phyloP scores from a whole-genome alignment of 2,888 invertebrate genomes.

The Tenthredo livida region DNA sequence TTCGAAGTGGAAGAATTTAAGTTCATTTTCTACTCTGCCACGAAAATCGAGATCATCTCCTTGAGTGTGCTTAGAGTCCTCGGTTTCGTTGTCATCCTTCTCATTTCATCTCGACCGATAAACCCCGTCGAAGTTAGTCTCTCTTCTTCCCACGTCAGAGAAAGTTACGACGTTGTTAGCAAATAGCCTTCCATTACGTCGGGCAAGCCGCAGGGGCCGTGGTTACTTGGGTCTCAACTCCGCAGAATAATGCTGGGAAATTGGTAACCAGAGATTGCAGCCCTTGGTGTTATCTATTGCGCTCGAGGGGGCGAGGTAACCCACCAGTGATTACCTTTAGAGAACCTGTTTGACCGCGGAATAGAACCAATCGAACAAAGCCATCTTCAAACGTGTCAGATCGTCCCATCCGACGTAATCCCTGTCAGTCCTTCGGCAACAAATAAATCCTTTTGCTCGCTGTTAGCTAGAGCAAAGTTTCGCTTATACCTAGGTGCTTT shows the following conservation, averaged over 20 bases:
- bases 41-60: slow-evolving; percentile 2
- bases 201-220: slow-evolving; percentile 32
- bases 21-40: slow-evolving; percentile 4
- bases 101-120: slow-evolving; percentile 22
- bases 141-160: slow-evolving; percentile 21
- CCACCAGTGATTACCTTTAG: slow-evolving; percentile 22
- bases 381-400: slow-evolving; percentile 16
- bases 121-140: slow-evolving; percentile 36
- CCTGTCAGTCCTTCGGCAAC: not conserved
- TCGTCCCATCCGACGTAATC: not conserved
- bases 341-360: slow-evolving; percentile 18
- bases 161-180: slow-evolving; percentile 45
- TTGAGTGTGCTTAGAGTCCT: slow-evolving; percentile 4
- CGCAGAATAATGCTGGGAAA: slow-evolving; percentile 30
- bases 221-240: slow-evolving; percentile 40
- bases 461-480: not conserved
- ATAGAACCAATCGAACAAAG: slow-evolving; percentile 5
- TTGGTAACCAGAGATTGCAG: slow-evolving; percentile 47
- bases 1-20: slow-evolving; percentile 18
- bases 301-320: slow-evolving; percentile 27
- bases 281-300: slow-evolving; percentile 45
- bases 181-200: slow-evolving; percentile 46
- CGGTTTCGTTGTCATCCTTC: slow-evolving; percentile 10
- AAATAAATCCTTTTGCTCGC: not conserved
- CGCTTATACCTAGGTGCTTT: not conserved